Base-by-base conservation (phyloP, 2,113 vertebrate genomes). In the Chlorocebus sabaeus region DNA sequence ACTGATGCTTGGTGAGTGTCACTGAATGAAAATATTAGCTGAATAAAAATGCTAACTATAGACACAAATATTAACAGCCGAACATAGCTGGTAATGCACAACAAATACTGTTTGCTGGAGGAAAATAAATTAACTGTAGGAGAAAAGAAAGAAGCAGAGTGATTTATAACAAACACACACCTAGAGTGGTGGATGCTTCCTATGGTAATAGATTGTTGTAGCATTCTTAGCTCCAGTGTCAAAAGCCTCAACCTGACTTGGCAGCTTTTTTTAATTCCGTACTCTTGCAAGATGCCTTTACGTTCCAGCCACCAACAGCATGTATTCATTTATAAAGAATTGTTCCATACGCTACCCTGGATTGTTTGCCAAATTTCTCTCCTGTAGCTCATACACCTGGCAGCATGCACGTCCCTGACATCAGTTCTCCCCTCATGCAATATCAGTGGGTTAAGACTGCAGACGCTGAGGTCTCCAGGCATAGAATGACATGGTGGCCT, bases 11-110 rank as follows among this genome's bases (percentile, higher is more conserved):
- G 73, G 88, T 97, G 93, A 96, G 67, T 95, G 94, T 94, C 93
- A 59, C 92, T 89, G 97, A 98, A 98, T 96, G 97, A 93, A 98
- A 98, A 98, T 98, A 97, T 98, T 97, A 97, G 90, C 93, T 72
- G 95, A 96, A 98, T 97, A 98, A 97, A 98, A 98, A 92, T 96
- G 94, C 97, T 96, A 98, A 98, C 94, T 89, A 59, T 59, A 92
- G 97, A 94, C 94, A 95, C 90, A 81, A 88, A 93, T 45, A 75
- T 95, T 96, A 98, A 96, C 95, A 98, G 94, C 95, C 40, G 52
- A 96, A 90, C 81, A 52, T 61, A 86, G 85, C 80, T 91, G 95
- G 96, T 94, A 97, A 97, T 64, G 84, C 30, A 73, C 88, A 89
- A 61, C 81, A 95, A 95, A 93, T 95, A 86, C 76, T 96, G 90